Percentiles rank a stretch among this genome's conserved stretches.
Conservation (phyloP, 1,140 invertebrate species). For the Psilanteris sp. region DNA sequence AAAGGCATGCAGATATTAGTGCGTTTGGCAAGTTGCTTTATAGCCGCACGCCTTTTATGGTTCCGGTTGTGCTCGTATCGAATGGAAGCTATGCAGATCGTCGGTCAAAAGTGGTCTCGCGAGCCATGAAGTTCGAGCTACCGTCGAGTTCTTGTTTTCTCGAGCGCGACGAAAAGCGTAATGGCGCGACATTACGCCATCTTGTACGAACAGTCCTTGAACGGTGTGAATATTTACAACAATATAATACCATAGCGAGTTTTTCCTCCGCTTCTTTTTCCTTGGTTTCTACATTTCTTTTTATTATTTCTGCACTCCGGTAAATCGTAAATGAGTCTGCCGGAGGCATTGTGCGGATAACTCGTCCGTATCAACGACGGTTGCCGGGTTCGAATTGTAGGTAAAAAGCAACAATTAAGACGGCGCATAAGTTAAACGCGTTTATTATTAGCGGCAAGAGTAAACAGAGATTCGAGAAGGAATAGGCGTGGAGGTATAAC, state of each 20-base stretch:
- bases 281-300: too few species aligned
- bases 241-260: slow-evolving; percentile 8
- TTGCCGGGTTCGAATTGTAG: too few species aligned
- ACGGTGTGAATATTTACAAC: slow-evolving; percentile 42
- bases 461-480: too few species aligned
- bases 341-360: too few species aligned
- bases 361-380: too few species aligned
- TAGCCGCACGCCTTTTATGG: slow-evolving; percentile 51
- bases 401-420: too few species aligned
- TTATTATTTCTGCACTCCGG: neutral
- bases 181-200: slow-evolving; percentile 61
- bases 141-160: slow-evolving; percentile 46
- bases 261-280: neutral
- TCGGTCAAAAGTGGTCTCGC: slow-evolving; percentile 38
- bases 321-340: too few species aligned
- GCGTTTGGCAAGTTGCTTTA: slow-evolving; percentile 51
- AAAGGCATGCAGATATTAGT: slow-evolving; percentile 49
- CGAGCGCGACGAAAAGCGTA: slow-evolving; percentile 50
- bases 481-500: too few species aligned
- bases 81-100: slow-evolving; percentile 55
- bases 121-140: slow-evolving; percentile 48
- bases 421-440: too few species aligned
- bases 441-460: too few species aligned
- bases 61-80: slow-evolving; percentile 52
- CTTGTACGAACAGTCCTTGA: slow-evolving; percentile 42